Conservation (phyloP, 2,797 vertebrate species). For the Anguilla anguilla region DNA sequence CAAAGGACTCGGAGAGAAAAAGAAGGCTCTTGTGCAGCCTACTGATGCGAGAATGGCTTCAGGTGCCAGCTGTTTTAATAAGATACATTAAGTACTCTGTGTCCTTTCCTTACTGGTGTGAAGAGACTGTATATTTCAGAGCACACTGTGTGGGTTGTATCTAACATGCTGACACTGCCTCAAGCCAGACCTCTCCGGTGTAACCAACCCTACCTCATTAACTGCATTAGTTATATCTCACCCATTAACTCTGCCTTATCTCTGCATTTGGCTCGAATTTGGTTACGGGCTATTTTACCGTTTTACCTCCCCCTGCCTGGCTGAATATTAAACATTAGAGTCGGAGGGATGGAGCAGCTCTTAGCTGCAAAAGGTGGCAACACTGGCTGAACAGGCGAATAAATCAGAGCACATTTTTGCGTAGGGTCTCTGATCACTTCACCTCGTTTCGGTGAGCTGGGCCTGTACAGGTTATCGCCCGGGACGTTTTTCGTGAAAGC, state of each 20-base stretch:
- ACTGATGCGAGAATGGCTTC: not conserved
- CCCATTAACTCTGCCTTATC: not conserved
- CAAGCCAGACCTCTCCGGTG: not conserved
- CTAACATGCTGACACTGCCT: not conserved
- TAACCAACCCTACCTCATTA: not conserved
- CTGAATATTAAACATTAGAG: not conserved
- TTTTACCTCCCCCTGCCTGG: not conserved
- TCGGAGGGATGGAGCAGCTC: not conserved
- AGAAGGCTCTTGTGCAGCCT: not conserved
- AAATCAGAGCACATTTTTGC: not conserved
- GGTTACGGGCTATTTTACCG: not conserved
- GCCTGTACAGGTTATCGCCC: not conserved
- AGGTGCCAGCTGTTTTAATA: not conserved
- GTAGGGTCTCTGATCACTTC: not conserved
- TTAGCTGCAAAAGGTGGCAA: not conserved
- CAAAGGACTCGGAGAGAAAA: not conserved
- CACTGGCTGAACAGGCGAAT: not conserved
- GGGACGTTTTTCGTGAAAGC: not conserved
- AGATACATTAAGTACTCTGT: not conserved
- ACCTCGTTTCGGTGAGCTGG: not conserved
- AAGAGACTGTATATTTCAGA: not conserved
- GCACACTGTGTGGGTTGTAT: slow-evolving; percentile 3
- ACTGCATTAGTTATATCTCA: not conserved
- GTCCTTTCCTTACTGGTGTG: not conserved
- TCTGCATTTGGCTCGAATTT: not conserved